These are phyloP conservation scores for Megalonaias nervosa DNA, from an alignment of 1,140 invertebrate species.

Conservation along the genomic window DNA sequence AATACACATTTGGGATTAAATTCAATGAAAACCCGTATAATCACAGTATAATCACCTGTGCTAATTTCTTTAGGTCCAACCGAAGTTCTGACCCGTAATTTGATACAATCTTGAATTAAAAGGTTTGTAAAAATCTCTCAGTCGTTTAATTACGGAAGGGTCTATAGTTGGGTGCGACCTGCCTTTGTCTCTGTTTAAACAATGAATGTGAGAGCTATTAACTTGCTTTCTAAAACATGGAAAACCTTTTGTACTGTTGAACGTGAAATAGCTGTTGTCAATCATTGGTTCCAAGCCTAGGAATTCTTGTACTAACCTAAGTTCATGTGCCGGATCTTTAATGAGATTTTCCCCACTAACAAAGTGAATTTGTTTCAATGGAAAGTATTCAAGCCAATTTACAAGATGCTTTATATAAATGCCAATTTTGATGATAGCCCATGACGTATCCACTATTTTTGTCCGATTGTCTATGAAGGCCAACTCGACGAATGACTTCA, in stretches of 20 bases:
- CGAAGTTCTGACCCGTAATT: slow-evolving; percentile 79
- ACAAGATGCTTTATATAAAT: slow-evolving; percentile 88
- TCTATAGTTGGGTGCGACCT: slow-evolving; percentile 89
- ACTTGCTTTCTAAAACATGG: slow-evolving; percentile 89
- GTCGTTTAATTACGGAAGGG: slow-evolving; percentile 79
- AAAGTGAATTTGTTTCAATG: slow-evolving; percentile 86
- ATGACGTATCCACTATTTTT: slow-evolving; percentile 84
- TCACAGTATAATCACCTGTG: too few species aligned
- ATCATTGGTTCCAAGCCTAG: slow-evolving; percentile 87
- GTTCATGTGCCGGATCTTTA: slow-evolving; percentile 87
- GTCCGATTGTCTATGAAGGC: slow-evolving; percentile 79
- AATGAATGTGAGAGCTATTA: slow-evolving; percentile 84
- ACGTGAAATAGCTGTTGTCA: slow-evolving; percentile 93
- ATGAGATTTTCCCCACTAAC: slow-evolving; percentile 92
- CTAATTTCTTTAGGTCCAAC: slow-evolving; percentile 13
- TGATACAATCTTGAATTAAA: slow-evolving; percentile 94
- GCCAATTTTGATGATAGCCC: slow-evolving; percentile 89
- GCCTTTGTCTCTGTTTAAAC: slow-evolving; percentile 94
- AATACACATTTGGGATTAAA: too few species aligned
- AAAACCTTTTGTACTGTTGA: slow-evolving; percentile 95
- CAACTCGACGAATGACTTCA: slow-evolving; percentile 85
- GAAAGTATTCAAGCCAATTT: slow-evolving; percentile 90
- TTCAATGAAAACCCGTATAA: too few species aligned
- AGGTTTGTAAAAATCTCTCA: slow-evolving; percentile 91
- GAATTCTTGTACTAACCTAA: slow-evolving; percentile 89